A percentile compares a stretch with the other conserved stretches of the same genome.
These are phyloP conservation scores for Cenopis cana DNA, from an alignment of 2,888 invertebrate genomes.

Conservation along the genomic window DNA sequence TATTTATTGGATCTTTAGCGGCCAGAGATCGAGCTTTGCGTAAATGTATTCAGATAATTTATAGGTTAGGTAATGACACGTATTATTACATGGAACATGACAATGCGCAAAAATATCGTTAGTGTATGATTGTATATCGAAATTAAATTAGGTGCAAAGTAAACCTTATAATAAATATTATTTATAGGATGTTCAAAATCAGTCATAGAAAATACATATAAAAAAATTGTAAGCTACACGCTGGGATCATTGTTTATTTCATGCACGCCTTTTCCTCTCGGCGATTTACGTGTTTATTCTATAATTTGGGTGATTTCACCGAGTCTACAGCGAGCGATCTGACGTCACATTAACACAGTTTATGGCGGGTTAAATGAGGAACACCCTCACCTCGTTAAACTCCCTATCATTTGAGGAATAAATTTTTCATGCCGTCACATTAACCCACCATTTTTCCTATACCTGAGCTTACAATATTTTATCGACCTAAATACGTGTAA, in stretches of 20 bases:
- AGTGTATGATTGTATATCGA: too few relatives aligned
- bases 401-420: conserved; percentile 69
- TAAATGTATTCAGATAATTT: neutral
- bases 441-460: conserved; percentile 54
- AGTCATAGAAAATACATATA: neutral
- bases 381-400: conserved; percentile 73
- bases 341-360: conserved; percentile 70
- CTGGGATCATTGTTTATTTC: neutral
- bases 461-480: conserved; percentile 55
- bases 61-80: neutral
- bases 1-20: conserved; percentile 11
- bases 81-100: too few relatives aligned
- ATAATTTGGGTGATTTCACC: conserved; percentile 46
- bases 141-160: too few relatives aligned
- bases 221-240: neutral
- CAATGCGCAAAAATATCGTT: too few relatives aligned
- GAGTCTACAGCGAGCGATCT: conserved; percentile 59
- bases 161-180: too few relatives aligned
- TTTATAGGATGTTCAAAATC: too few relatives aligned
- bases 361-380: conserved; percentile 70
- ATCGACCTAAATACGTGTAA: conserved; percentile 51
- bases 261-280: neutral
- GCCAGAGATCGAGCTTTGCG: neutral
- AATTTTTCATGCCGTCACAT: conserved; percentile 63
- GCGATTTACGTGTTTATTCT: conserved; percentile 34